Conservation (phyloP, 1,140 invertebrate genomes). For the Yoshiicerus persimilis region DNA sequence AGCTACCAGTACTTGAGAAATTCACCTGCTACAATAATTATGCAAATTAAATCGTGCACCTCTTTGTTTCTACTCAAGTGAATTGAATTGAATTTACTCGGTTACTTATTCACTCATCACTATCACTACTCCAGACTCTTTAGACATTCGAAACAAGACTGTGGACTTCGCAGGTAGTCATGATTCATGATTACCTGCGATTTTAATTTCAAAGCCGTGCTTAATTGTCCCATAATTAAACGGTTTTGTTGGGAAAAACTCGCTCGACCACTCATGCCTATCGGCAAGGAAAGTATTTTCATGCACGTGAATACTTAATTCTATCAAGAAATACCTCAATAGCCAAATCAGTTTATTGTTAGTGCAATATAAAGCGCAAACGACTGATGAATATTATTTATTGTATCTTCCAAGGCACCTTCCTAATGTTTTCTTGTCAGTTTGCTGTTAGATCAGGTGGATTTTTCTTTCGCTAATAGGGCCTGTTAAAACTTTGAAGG, state of each 20-base stretch:
- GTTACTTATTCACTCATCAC: background rate
- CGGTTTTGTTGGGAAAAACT: background rate
- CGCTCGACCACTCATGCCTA: background rate
- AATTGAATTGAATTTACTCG: background rate
- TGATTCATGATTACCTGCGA: background rate
- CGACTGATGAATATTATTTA: no score
- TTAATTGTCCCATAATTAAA: slow-evolving; percentile 12
- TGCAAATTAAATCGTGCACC: slow-evolving; percentile 13
- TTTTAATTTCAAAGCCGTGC: slow-evolving; percentile 3
- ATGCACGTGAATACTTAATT: background rate
- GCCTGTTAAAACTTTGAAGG: background rate
- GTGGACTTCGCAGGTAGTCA: background rate
- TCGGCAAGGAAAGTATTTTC: background rate
- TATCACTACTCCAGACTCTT: background rate
- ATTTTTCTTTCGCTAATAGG: background rate
- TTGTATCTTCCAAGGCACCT: no score
- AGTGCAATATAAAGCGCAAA: background rate
- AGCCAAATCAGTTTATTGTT: background rate
- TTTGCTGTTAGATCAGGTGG: background rate
- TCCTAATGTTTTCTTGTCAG: background rate
- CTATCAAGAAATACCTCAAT: background rate
- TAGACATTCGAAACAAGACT: background rate
- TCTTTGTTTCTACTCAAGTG: background rate
- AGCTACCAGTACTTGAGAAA: background rate
- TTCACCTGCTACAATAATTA: slow-evolving; percentile 22